Evolutionary conservation across 2,113 vertebrate genomes (phyloP).

Genomic region (Fukomys damarensis): DNA sequence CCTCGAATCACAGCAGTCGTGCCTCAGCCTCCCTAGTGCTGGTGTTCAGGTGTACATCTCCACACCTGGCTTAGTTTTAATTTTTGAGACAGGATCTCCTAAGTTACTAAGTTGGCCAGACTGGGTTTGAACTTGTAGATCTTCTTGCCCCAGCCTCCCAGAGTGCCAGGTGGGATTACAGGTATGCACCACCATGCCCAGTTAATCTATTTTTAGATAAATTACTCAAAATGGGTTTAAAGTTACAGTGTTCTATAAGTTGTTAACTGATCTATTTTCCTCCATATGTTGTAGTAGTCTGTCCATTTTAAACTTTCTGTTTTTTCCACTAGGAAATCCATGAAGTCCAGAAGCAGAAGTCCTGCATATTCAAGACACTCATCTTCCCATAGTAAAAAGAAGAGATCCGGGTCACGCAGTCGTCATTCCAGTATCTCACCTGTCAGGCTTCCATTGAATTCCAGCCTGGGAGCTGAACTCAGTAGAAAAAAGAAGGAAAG

Average conservation of each 20-base stretch:
- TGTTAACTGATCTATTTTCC: conserved; percentile 26
- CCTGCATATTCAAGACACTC: conserved; percentile 94
- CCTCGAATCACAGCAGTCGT: background rate
- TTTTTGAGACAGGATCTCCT: background rate
- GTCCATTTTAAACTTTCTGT: conserved; percentile 23
- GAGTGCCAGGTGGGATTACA: background rate
- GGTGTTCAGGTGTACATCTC: background rate
- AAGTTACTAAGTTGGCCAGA: background rate
- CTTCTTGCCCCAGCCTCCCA: background rate
- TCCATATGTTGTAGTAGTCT: background rate
- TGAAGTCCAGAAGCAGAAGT: conserved; percentile 95
- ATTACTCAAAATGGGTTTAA: conserved; percentile 54
- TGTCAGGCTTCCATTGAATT: conserved; percentile 92
- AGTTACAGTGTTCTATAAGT: background rate
- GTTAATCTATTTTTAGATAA: conserved; percentile 43
- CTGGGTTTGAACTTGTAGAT: background rate
- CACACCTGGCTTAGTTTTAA: background rate
- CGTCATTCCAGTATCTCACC: conserved; percentile 95
- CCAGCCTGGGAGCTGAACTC: conserved; percentile 96
- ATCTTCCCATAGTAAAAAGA: conserved; percentile 95
- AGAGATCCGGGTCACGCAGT: conserved; percentile 92
- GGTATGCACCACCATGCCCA: background rate
- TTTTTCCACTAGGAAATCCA: conserved; percentile 90
- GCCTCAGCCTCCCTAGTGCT: background rate
- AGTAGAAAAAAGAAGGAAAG: conserved; percentile 96